These are phyloP conservation scores for Popillia japonica DNA, from an alignment of 1,140 invertebrate genomes.

Conservation along the genomic window DNA sequence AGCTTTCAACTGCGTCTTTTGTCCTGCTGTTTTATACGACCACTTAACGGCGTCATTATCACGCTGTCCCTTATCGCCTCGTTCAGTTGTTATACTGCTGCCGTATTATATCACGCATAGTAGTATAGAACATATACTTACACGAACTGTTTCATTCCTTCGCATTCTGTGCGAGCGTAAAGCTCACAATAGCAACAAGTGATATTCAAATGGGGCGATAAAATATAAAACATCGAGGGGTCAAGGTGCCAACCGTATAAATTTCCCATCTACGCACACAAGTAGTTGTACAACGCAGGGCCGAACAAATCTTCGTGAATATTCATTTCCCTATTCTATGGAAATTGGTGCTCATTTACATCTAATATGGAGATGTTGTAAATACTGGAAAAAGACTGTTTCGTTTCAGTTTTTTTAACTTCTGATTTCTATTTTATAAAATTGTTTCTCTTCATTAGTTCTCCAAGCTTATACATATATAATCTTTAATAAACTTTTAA, in stretches of 20 bases:
- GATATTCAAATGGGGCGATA: constrained; percentile 33
- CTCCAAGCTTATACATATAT: too few relatives aligned
- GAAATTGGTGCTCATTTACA: constrained; percentile 1
- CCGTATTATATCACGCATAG: too few relatives aligned
- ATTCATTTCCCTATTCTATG: constrained; percentile 29
- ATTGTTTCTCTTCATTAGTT: too few relatives aligned
- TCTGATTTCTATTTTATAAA: background rate
- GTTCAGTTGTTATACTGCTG: background rate
- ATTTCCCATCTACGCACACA: constrained; percentile 23
- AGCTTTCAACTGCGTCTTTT: constrained; percentile 17
- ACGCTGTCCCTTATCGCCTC: constrained; percentile 20
- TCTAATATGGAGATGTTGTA: background rate
- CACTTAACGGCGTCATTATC: constrained; percentile 29
- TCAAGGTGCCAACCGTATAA: constrained; percentile 32
- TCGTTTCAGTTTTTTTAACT: background rate
- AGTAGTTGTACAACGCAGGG: background rate
- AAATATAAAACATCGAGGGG: constrained; percentile 19
- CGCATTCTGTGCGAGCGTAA: background rate
- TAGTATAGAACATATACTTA: too few relatives aligned
- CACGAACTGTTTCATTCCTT: background rate
- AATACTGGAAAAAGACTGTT: background rate
- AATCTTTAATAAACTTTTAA: too few relatives aligned
- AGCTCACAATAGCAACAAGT: constrained; percentile 28
- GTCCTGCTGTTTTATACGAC: constrained; percentile 29
- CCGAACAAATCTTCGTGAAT: constrained; percentile 10